Evolutionary conservation across 2,113 vertebrate species (phyloP).

Genomic region (Sorex fumeus): DNA sequence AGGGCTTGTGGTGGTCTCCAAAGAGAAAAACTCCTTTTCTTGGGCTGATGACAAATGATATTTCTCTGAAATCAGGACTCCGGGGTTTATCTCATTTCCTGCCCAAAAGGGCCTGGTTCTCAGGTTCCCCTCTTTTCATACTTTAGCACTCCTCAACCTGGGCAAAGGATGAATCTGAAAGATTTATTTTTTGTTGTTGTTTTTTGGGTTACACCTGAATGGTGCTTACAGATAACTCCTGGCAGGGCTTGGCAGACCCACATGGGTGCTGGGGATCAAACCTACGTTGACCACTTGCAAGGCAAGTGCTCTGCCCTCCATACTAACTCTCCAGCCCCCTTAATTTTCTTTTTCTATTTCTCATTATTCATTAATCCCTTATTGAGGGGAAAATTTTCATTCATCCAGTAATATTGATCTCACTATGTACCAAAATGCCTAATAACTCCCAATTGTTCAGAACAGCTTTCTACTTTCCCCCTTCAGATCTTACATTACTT

Average conservation of each 20-base stretch:
- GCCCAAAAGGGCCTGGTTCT: slow-evolving; percentile 61
- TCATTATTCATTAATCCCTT: slow-evolving; percentile 33
- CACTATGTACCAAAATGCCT: neutral
- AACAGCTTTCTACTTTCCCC: slow-evolving; percentile 25
- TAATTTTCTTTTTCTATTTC: slow-evolving; percentile 51
- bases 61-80: slow-evolving; percentile 83
- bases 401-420: neutral
- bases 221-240: too few species aligned
- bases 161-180: slow-evolving; percentile 50
- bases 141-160: slow-evolving; percentile 39
- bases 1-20: slow-evolving; percentile 68
- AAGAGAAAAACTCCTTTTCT: slow-evolving; percentile 76
- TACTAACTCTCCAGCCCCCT: too few species aligned
- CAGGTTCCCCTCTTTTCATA: slow-evolving; percentile 66
- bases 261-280: too few species aligned
- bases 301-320: too few species aligned
- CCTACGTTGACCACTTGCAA: too few species aligned
- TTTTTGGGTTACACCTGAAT: too few species aligned
- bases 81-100: slow-evolving; percentile 80
- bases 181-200: slow-evolving; percentile 48
- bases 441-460: neutral
- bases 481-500: slow-evolving; percentile 1
- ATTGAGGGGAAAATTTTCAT: neutral
- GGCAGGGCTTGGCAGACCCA: too few species aligned
- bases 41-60: slow-evolving; percentile 78